Evolutionary conservation across 2,797 vertebrate species (phyloP), one percentile per base, ranked within the genome.

Genomic region (Gallinago nigripennis): DNA sequence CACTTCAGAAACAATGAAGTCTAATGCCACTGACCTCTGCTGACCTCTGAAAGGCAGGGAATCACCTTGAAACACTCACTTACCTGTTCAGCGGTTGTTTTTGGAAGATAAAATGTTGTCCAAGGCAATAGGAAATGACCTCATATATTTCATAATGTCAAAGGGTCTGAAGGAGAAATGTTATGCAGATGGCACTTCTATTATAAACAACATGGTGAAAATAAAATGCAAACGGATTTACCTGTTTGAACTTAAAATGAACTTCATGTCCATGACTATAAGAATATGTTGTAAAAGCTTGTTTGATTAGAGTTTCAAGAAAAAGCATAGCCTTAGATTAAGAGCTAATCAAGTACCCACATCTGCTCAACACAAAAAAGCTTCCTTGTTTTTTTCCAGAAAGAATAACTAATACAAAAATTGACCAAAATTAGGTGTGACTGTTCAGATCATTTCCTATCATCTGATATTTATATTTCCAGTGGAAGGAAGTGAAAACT

Each of bases 1-100:
- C 48, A 57, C 68, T 90, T 87, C 58, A 88, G 63, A 69, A 92
- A 30, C 12, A 81, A 46, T 56, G 37, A 82, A 86, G 43, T 82
- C 19, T 84, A 79, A 90, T 86, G 48, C 25, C 16, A 37, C 9
- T 93, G 88, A 95, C 82, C 75, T 82, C 83, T 86, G 83, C 9
- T 93, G 88, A 95, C 82, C 75, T 82, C 81, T 86, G 83, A 88
- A 88, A 92, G 37, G 8, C 71, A 84, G 25, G 48, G 92, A 92
- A 88, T 85, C 37, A 8, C 53, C 71, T 93, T 88, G 78, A 93
- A 92, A 89, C 68, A n/a, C 57, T 61, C 21, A 23, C 37, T 79
- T 85, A 77, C 53, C 27, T 93, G 70, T 82, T 85, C 71, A 71
- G 0, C 43, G 33, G 51, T 85, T 86, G 83, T 82, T 82, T 93